Conservation (phyloP, 1,140 invertebrate genomes). For the Metopolophium dirhodum region DNA sequence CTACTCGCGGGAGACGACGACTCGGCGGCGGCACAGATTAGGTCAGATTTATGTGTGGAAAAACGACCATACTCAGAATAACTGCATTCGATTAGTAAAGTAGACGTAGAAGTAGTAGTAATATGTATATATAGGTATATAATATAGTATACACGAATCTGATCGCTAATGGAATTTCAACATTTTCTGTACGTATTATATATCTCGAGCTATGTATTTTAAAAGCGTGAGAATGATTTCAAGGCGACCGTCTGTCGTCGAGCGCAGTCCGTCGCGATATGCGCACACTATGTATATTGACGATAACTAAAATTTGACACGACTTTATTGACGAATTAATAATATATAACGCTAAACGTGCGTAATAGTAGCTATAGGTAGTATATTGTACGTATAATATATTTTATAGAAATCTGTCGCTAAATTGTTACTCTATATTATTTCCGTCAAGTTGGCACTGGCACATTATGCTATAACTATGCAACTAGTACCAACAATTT, state of each 20-base stretch:
- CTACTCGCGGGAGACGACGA: background rate
- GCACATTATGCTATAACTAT: too few relatives aligned
- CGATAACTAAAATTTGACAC: background rate
- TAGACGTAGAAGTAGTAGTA: background rate
- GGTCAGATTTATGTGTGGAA: slow-evolving; percentile 39
- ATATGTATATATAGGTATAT: background rate
- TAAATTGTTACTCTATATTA: background rate
- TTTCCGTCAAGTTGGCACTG: too few relatives aligned
- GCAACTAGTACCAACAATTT: too few relatives aligned
- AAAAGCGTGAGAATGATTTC: slow-evolving; percentile 46
- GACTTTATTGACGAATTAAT: background rate
- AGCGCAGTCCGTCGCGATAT: background rate
- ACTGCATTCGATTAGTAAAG: slow-evolving; percentile 22
- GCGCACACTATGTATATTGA: background rate
- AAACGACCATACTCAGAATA: slow-evolving; percentile 39
- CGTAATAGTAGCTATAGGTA: background rate
- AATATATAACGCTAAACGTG: background rate
- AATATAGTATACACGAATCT: slow-evolving; percentile 25
- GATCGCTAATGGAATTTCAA: slow-evolving; percentile 46
- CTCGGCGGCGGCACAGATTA: background rate
- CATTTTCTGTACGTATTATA: background rate
- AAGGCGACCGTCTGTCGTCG: background rate
- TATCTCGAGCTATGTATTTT: background rate
- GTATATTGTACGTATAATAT: too few relatives aligned
- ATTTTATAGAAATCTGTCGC: background rate